These are phyloP conservation scores for Pollenia labialis DNA, from an alignment of 2,888 invertebrate genomes.

Conservation along the genomic window DNA sequence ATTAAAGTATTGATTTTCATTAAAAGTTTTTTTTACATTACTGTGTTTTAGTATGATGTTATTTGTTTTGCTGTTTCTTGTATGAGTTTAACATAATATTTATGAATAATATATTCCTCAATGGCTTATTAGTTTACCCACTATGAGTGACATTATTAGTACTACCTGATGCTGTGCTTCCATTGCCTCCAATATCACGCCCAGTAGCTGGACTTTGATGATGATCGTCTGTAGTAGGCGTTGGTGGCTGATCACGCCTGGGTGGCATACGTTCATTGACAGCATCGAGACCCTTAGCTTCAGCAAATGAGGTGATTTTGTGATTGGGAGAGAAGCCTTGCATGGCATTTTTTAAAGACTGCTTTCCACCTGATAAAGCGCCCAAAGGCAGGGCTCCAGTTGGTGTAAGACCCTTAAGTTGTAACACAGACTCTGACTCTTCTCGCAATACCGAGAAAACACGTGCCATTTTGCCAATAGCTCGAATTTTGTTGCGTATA, in stretches of 20 bases:
- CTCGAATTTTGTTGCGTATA: slow-evolving; percentile 99
- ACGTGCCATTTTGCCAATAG: slow-evolving; percentile 99
- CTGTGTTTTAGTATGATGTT: background rate
- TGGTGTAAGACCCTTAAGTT: slow-evolving; percentile 99
- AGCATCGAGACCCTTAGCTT: slow-evolving; percentile 99
- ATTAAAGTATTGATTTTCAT: slow-evolving; percentile 43
- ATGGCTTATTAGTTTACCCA: slow-evolving; percentile 77
- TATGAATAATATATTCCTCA: slow-evolving; percentile 65
- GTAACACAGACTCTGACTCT: slow-evolving; percentile 99
- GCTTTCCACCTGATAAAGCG: slow-evolving; percentile 97
- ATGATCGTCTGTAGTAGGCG: slow-evolving; percentile 84
- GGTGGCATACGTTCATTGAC: slow-evolving; percentile 99
- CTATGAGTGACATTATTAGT: slow-evolving; percentile 78
- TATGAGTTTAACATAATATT: slow-evolving; percentile 13
- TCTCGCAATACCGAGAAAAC: slow-evolving; percentile 99
- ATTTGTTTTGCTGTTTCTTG: slow-evolving; percentile 30
- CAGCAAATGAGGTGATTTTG: slow-evolving; percentile 99
- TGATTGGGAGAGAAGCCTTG: slow-evolving; percentile 98
- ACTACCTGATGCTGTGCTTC: slow-evolving; percentile 67
- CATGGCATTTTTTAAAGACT: slow-evolving; percentile 96
- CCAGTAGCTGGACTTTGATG: slow-evolving; percentile 76
- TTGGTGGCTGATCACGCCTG: slow-evolving; percentile 94
- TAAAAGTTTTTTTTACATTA: slow-evolving; percentile 36
- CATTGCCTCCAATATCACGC: slow-evolving; percentile 76
- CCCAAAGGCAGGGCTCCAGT: slow-evolving; percentile 98